Evolutionary conservation across 2,113 vertebrate species (phyloP), one percentile per base, ranked within the genome.

Genomic region (Mirounga angustirostris): DNA sequence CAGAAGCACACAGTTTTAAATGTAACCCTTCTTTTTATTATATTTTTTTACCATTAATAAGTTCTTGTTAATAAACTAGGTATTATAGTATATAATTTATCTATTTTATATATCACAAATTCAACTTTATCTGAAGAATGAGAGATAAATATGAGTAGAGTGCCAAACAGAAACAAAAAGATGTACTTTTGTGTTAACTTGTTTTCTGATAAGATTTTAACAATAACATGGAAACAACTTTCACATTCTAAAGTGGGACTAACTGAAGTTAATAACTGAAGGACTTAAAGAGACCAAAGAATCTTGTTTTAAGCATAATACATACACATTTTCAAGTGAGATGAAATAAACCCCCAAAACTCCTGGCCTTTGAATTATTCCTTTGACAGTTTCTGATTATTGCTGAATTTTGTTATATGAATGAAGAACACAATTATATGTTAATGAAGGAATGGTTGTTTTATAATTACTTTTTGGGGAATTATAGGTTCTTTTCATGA

Each of bases 401-500:
- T 90, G 4, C 2, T 95, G 71, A 74, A 92, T 84, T 87, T 84
- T 95, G 4, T 74, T 87, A 43, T 82, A 50, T 81, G 61, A 96
- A 43, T 80, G 4, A 19, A 94, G 30, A 94, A 40, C 24, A 94
- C 11, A 94, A 15, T 93, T 93, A 84, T 76, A 86, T 95, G 63
- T 91, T 93, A 67, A 59, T 86, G 50, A 81, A 95, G 11, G 58
- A 93, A 58, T 89, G 65, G 46, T 56, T 43, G 28, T 94, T 82
- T 95, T 97, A n/a, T 65, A 92, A 46, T 87, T 67, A 83, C 50
- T 91, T 96, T 92, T 78, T 69, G 10, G 40, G 46, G 6, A 71
- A 26, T 85, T 73, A 21, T 84, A 52, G 33, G 26, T 93, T 85
- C 81, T 98, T 97, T 96, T 96, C 94, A 94, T 79, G 80, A 54